Base-by-base conservation (phyloP, 2,113 vertebrate genomes). In the Dendrocopos noguchii region DNA sequence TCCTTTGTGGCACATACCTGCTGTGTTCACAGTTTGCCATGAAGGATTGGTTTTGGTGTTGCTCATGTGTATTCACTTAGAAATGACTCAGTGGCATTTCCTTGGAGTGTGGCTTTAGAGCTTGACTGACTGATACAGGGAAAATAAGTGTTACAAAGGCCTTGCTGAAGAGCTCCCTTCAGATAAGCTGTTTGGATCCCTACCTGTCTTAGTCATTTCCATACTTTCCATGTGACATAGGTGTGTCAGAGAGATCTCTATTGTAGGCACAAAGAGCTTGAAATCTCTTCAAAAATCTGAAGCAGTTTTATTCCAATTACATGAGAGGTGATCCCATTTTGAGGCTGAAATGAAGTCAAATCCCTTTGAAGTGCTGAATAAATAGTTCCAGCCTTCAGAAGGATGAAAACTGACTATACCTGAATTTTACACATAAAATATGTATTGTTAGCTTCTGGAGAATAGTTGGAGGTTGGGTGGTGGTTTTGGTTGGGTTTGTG, bases 291-390 rank as follows among this genome's bases (percentile, higher is more conserved):
- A 46, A 46, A 93, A 50, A 36, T 68, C 55, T 81, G 86, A 88
- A 81, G 50, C 28, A 19, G 33, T 78, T 94, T 81, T 92, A 34
- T 68, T 76, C 63, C 60, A 76, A 18, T 84, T 91, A 77, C 5
- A 7, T 21, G 60, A 61, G 66, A 81, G 56, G 61, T 81, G 71
- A 75, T 86, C 55, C 36, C 57, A 84, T 57, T 10, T 70, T 78
- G 74, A 90, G 66, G 24, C 57, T 79, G 66, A 86, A 84, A 76
- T 0, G 2, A 84, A 88, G 55, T 65, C 19, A 78, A 39, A 88
- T 84, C 52, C 50, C 57, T 88, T 93, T 93, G 70, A 95, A 88
- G 50, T 66, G 55, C 63, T 88, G 90, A 91, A 86, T 88, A 94
- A 88, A 81, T 27, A 94, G 27, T 66, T 81, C 36, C 66, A 78